A percentile compares a stretch with the other conserved stretches of the same genome.
phyloP scores from a whole-genome alignment of 1,140 invertebrate species.

The Musca vetustissima region DNA sequence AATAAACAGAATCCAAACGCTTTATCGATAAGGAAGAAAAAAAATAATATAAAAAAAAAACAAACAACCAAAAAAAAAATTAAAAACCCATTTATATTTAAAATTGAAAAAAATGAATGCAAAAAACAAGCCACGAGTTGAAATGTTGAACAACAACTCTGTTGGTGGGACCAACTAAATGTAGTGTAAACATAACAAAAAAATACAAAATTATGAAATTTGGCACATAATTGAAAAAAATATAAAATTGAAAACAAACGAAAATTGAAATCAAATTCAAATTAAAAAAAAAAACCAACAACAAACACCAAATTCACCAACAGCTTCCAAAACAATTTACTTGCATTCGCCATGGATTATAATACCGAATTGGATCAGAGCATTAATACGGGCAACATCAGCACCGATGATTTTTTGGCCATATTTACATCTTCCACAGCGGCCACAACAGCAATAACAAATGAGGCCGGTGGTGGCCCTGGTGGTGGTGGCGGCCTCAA shows the following conservation, averaged over 20 bases:
- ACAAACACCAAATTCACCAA: neutral
- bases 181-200: neutral
- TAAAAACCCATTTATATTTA: too few relatives aligned
- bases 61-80: neutral
- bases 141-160: too few relatives aligned
- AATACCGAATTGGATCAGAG: constrained; percentile 24
- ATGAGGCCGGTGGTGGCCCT: constrained; percentile 19
- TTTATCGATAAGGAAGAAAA: neutral
- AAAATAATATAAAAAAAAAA: neutral
- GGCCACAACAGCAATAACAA: constrained; percentile 14
- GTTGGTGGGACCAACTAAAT: constrained; percentile 2
- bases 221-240: too few relatives aligned
- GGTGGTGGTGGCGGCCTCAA: neutral
- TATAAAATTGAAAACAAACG: constrained; percentile 3
- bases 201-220: neutral
- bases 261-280: too few relatives aligned
- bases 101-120: neutral
- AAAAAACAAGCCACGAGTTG: constrained; percentile 15
- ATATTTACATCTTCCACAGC: constrained; percentile 40
- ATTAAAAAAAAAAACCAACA: constrained; percentile 32
- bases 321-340: constrained; percentile 20
- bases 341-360: too few relatives aligned
- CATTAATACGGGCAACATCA: constrained; percentile 51
- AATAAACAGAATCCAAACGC: constrained; percentile 22
- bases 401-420: constrained; percentile 51